Conservation (phyloP, 2,888 invertebrate species). For the Scaptomyza caliginosa region DNA sequence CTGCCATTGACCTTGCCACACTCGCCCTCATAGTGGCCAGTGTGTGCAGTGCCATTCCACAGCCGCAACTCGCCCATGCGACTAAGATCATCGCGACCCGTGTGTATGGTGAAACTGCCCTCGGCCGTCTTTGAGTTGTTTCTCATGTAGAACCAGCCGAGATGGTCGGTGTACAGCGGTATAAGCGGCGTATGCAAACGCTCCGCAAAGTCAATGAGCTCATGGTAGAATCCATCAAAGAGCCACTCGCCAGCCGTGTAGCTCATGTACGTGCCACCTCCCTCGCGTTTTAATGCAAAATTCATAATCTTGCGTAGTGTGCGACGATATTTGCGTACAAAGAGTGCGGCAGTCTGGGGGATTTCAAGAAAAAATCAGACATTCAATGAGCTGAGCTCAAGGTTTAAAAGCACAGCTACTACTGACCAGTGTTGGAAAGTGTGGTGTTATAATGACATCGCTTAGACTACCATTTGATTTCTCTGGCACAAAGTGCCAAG, state of each 20-base stretch:
- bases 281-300: conserved; percentile 85
- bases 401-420: neutral
- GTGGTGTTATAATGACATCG: conserved; percentile 88
- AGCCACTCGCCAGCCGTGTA: conserved; percentile 88
- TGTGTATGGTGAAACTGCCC: conserved; percentile 90
- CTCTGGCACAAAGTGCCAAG: conserved; percentile 89
- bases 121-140: conserved; percentile 90
- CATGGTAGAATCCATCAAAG: conserved; percentile 92
- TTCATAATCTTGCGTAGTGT: conserved; percentile 85
- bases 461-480: conserved; percentile 88
- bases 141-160: conserved; percentile 92
- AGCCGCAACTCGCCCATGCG: conserved; percentile 87
- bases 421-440: conserved; percentile 90
- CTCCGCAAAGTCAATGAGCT: conserved; percentile 86
- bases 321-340: conserved; percentile 84
- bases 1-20: conserved; percentile 90
- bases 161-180: conserved; percentile 88
- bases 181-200: conserved; percentile 84
- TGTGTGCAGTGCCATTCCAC: conserved; percentile 88
- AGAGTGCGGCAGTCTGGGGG: conserved; percentile 87
- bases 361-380: neutral
- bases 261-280: conserved; percentile 85
- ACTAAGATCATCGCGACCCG: conserved; percentile 87
- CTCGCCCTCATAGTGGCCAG: conserved; percentile 85
- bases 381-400: too few relatives aligned